Evolutionary conservation across 2,113 vertebrate genomes (phyloP), one percentile per base, ranked within the genome.

Genomic region (Coturnix japonica): DNA sequence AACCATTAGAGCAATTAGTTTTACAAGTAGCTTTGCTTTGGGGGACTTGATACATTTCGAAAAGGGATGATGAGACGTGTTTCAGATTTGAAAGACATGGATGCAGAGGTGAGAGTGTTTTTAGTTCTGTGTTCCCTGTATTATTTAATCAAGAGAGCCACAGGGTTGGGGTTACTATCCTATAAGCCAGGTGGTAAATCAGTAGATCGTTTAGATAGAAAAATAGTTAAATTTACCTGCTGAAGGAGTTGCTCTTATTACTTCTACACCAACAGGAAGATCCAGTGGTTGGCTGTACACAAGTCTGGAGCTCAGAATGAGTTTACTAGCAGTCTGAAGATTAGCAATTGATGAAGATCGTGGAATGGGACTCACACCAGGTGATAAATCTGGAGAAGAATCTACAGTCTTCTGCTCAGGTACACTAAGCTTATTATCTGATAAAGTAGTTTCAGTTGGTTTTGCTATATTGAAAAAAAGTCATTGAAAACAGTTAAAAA

Each of bases 321-420:
- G 98, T 97, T 99, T 99, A 97, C 99, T 99, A 60, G 99, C 99
- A 75, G 99, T 99, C 88, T 99, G 99, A 85, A 99, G 97, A 95
- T 99, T 99, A 91, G 99, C 99, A 54, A 99, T 98, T 22, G 99
- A 99, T 59, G 98, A 98, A 35, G 99, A 99, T 60, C 99, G 98
- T 37, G 99, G 98, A 95, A 99, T 97, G 22, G 98, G 97, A 95
- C 97, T 98, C 89, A 97, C 26, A 21, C 97, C 91, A 11, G 98
- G 98, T 81, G 98, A 98, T 3, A 97, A 91, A 93, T 99, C 98
- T 26, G 98, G 98, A 95, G 98, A 99, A 4, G 98, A 99, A 87
- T 98, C 98, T 12, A 97, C 47, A 65, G 97, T 97, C 89, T 94
- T 93, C 72, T 97, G 97, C 70, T 97, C 97, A 87, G 98, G 98